A percentile compares a stretch with the other conserved stretches of the same genome.
Evolutionary conservation across 2,888 invertebrate species (phyloP).

Genomic region (Parthenolecanium corni): DNA sequence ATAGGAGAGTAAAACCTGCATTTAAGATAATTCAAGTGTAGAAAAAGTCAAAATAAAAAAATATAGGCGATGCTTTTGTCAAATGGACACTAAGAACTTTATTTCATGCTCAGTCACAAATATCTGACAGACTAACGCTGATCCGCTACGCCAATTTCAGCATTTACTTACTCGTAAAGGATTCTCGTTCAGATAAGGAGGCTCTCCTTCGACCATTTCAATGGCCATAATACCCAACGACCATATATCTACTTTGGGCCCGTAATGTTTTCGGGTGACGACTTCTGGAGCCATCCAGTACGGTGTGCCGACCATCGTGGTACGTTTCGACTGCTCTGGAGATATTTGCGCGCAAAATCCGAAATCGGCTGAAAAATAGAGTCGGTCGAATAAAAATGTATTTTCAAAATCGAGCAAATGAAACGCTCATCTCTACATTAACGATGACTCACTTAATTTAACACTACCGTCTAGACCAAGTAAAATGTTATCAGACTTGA

Average conservation of each 20-base stretch:
- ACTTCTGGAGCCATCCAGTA: conserved; percentile 95
- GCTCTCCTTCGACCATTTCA: conserved; percentile 99
- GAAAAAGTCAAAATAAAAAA: too few relatives aligned
- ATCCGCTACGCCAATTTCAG: not conserved
- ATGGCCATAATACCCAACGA: conserved; percentile 99
- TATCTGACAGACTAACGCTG: too few relatives aligned
- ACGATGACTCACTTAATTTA: conserved; percentile 83
- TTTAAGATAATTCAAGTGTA: too few relatives aligned
- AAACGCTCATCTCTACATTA: not conserved
- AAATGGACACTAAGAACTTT: too few relatives aligned
- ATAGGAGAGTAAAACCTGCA: too few relatives aligned
- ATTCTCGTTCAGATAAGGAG: conserved; percentile 97
- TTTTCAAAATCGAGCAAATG: not conserved
- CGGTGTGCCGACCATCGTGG: conserved; percentile 98
- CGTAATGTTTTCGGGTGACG: conserved; percentile 95
- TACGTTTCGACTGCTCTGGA: conserved; percentile 95
- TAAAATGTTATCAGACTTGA: conserved; percentile 96
- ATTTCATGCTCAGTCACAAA: too few relatives aligned
- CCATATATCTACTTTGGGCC: conserved; percentile 99
- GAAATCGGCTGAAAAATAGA: conserved; percentile 78
- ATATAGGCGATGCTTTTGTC: too few relatives aligned
- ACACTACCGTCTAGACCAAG: conserved; percentile 96
- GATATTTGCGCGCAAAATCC: conserved; percentile 99
- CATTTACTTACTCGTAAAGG: conserved; percentile 66
- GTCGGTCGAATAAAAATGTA: too few relatives aligned